These are phyloP conservation scores for Engystomops pustulosus DNA, from an alignment of 2,113 vertebrate species.

Conservation along the genomic window DNA sequence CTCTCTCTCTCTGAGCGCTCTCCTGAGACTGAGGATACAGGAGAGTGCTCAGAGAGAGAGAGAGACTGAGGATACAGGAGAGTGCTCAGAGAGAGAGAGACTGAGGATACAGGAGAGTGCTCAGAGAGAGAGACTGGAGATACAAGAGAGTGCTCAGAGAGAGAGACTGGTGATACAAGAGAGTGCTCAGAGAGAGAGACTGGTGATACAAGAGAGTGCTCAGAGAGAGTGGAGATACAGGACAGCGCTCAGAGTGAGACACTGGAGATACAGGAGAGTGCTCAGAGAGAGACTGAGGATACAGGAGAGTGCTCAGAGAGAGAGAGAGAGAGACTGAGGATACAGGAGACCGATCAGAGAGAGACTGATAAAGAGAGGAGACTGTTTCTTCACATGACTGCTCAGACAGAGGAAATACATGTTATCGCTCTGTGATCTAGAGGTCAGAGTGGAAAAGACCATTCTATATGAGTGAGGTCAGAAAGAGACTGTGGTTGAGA, in stretches of 20 bases:
- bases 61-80: not conserved
- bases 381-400: no score
- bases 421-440: no score
- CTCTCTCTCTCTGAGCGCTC: no score
- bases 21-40: not conserved
- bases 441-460: no score
- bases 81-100: not conserved
- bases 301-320: not conserved
- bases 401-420: no score
- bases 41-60: not conserved
- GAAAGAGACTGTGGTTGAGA: no score
- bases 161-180: not conserved
- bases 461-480: no score
- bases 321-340: not conserved
- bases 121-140: not conserved
- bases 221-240: not conserved
- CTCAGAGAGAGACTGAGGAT: not conserved
- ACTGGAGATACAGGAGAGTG: not conserved
- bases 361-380: no score
- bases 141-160: not conserved
- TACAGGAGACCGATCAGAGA: no score
- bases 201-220: not conserved
- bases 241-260: not conserved
- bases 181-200: not conserved
- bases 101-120: not conserved